Base-by-base conservation (phyloP, 2,888 invertebrate genomes). In the Hedychridium roseum region DNA sequence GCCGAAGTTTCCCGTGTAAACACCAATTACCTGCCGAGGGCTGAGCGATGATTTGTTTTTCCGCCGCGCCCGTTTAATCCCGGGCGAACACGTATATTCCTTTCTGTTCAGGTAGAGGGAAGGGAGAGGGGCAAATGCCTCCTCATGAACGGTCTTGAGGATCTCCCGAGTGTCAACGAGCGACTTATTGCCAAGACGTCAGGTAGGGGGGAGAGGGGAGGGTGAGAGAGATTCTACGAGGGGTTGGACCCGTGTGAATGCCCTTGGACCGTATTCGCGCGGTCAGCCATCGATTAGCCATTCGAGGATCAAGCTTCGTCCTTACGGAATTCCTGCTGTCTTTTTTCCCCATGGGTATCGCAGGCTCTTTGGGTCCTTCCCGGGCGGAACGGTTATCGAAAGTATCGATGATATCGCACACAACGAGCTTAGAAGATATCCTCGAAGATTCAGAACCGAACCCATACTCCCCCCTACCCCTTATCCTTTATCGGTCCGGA, bases 281-380 rank as follows among this genome's bases (percentile, higher is more conserved):
- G 55, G 55, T 59, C 64, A 52, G 54, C 39, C 59, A 63, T 64
- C 66, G 63, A 62, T 61, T 64, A 58, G 53, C 58, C 48, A 56
- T 65, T 56, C 48, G 51, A 51, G 65, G 34, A 63, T 65, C 55
- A 52, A 51, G 38, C 50, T 44, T 36, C 53, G 48, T 57, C 51
- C 42, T 51, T 50, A 36, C 42, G 45, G 54, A 60, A 60, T 60
- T 53, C n/a, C n/a, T n/a, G 6, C 23, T 21, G 20, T 40, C 17
- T 16, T 26, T 23, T 3, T 39, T 28, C 16, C 27, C 11, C 17
- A 20, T 5, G 27, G 15, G 50, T 43, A 36, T 42, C 40, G 45
- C 28, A 21, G 26, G 12, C 11, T 28, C 28, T 11, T 14, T 27
- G 14, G 27, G 28, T 14, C 28, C 11, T 28, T 28, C n/a, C 12